These are phyloP conservation scores for Aramus guarauna DNA, from an alignment of 2,113 vertebrate species.

Conservation along the genomic window DNA sequence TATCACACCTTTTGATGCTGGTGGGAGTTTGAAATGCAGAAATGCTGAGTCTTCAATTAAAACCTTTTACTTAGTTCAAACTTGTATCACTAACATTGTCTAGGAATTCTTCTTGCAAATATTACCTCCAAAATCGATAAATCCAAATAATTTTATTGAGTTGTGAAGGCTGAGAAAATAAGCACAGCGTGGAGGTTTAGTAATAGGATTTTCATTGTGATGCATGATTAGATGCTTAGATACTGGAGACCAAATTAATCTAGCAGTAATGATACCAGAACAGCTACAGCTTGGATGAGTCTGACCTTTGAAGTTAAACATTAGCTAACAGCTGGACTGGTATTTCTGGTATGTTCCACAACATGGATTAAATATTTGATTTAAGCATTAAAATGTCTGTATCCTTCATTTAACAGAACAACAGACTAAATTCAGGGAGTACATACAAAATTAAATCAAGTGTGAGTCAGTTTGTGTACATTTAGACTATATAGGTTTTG, in stretches of 20 bases:
- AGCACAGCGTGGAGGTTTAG: neutral
- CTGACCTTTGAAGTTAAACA: constrained; percentile 47
- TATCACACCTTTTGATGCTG: neutral
- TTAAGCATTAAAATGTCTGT: neutral
- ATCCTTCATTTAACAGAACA: neutral
- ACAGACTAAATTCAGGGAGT: neutral
- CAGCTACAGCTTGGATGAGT: neutral
- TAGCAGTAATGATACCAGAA: neutral
- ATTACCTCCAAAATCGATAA: neutral
- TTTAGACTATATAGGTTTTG: neutral
- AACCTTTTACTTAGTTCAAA: neutral
- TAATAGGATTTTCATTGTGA: neutral
- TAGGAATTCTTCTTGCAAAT: neutral
- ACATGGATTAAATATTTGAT: constrained; percentile 6
- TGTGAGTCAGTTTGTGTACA: neutral
- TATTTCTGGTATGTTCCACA: constrained; percentile 36
- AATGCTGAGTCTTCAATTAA: neutral
- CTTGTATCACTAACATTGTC: neutral
- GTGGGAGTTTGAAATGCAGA: neutral
- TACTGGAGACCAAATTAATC: neutral
- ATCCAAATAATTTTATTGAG: neutral
- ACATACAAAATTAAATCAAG: neutral
- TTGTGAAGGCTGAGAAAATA: neutral
- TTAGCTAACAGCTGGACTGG: constrained; percentile 36
- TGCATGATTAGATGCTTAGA: neutral